These are phyloP conservation scores for Zaprionus ornatus DNA, from an alignment of 1,140 invertebrate genomes.

Conservation along the genomic window DNA sequence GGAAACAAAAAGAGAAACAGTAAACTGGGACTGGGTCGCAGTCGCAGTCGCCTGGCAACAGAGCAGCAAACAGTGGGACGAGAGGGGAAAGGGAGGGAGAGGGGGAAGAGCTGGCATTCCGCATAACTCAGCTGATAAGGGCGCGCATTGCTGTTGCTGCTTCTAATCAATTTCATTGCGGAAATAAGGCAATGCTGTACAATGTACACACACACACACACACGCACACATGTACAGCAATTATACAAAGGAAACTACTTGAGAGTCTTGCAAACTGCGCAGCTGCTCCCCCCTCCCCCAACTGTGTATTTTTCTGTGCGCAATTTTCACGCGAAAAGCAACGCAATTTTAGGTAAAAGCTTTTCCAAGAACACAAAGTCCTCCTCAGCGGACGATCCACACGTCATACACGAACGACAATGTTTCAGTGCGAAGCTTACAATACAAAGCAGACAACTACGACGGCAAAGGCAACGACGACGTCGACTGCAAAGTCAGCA, in stretches of 20 bases:
- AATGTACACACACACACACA: background rate
- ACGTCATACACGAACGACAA: background rate
- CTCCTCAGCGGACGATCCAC: background rate
- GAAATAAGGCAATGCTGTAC: conserved; percentile 43
- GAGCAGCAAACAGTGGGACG: conserved; percentile 10
- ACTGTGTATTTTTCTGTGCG: conserved; percentile 23
- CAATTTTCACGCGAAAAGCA: conserved; percentile 30
- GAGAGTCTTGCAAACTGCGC: conserved; percentile 54
- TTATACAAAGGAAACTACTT: conserved; percentile 19
- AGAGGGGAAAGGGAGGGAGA: background rate
- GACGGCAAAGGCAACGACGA: background rate
- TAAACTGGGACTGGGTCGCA: background rate
- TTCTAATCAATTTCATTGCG: conserved; percentile 65
- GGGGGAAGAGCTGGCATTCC: background rate
- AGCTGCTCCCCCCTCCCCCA: conserved; percentile 7
- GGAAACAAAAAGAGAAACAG: background rate
- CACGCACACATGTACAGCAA: background rate
- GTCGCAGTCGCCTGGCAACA: background rate
- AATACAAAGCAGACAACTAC: conserved; percentile 30
- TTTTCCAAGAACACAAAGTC: conserved; percentile 19
- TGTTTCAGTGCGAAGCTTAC: conserved; percentile 17
- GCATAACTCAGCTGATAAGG: conserved; percentile 51
- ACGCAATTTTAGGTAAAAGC: conserved; percentile 39
- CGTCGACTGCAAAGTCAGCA: background rate
- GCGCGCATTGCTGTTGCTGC: background rate